Percentiles rank a stretch among this genome's conserved stretches.
Evolutionary conservation across 2,888 invertebrate species (phyloP).

Genomic region (Epistrophe eligans): DNA sequence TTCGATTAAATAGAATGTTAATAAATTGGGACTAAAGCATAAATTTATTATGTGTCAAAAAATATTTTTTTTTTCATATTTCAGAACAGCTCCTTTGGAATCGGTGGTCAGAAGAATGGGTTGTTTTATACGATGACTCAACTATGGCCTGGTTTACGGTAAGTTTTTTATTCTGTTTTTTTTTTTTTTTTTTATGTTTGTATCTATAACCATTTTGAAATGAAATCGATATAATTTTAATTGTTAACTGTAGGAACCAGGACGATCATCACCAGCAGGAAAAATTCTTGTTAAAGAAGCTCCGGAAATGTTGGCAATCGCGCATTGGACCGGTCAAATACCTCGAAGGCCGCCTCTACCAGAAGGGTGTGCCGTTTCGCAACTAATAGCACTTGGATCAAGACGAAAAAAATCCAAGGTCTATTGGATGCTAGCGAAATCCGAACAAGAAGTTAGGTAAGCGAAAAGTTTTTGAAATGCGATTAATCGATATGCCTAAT

Average conservation of each 20-base stretch:
- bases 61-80: too few species aligned
- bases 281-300: constrained; percentile 89
- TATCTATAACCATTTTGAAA: background rate
- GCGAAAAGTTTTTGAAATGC: constrained; percentile 77
- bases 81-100: constrained; percentile 91
- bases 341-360: constrained; percentile 90
- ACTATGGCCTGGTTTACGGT: constrained; percentile 95
- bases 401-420: constrained; percentile 88
- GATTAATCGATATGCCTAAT: too few species aligned
- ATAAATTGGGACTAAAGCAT: too few species aligned
- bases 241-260: constrained; percentile 80
- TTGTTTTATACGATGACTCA: constrained; percentile 92
- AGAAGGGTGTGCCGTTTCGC: constrained; percentile 88
- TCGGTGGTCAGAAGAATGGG: constrained; percentile 93
- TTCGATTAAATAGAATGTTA: too few species aligned
- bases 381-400: constrained; percentile 91
- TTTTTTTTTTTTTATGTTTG: background rate
- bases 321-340: constrained; percentile 91
- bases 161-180: constrained; percentile 74
- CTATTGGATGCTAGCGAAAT: constrained; percentile 92
- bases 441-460: constrained; percentile 91
- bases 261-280: constrained; percentile 83
- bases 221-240: background rate
- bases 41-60: too few species aligned
- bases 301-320: constrained; percentile 92